Percentiles rank a stretch among this genome's conserved stretches.
These are phyloP conservation scores for Dipus sagitta DNA, from an alignment of 2,797 vertebrate species.

Conservation along the genomic window DNA sequence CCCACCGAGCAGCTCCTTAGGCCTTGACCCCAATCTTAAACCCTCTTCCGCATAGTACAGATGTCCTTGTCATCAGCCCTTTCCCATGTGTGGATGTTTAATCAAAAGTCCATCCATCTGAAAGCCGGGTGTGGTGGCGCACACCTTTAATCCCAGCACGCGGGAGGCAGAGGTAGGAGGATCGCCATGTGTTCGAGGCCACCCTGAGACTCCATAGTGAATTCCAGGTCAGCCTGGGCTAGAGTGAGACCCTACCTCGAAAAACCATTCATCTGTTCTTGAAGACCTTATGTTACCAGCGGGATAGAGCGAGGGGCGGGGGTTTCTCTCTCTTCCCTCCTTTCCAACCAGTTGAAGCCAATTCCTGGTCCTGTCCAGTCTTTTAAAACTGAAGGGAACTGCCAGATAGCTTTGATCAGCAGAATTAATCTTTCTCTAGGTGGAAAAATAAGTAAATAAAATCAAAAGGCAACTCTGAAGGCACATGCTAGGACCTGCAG, in stretches of 20 bases:
- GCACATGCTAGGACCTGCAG: constrained; percentile 64
- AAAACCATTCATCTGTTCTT: background rate
- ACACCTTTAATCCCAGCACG: no score
- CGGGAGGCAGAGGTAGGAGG: no score
- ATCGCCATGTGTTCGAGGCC: no score
- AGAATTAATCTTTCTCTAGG: constrained; percentile 51
- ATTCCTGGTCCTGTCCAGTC: background rate
- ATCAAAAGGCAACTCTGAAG: constrained; percentile 34
- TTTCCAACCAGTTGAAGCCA: background rate
- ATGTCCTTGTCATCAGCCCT: background rate
- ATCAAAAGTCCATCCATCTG: background rate
- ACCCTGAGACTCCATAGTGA: no score
- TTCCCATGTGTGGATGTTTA: background rate
- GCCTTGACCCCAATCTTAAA: constrained; percentile 23
- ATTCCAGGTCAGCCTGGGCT: no score
- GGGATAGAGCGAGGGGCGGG: background rate
- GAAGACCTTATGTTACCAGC: background rate
- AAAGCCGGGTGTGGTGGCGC: no score
- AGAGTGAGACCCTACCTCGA: no score
- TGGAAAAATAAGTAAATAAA: background rate
- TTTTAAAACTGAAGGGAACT: constrained; percentile 45
- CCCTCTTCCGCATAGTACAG: background rate
- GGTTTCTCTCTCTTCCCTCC: background rate
- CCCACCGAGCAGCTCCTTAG: no score
- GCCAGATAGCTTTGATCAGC: background rate